Percentiles rank a stretch among this genome's conserved stretches.
Evolutionary conservation across 2,888 invertebrate genomes (phyloP).

Genomic region (Phalera bucephala): DNA sequence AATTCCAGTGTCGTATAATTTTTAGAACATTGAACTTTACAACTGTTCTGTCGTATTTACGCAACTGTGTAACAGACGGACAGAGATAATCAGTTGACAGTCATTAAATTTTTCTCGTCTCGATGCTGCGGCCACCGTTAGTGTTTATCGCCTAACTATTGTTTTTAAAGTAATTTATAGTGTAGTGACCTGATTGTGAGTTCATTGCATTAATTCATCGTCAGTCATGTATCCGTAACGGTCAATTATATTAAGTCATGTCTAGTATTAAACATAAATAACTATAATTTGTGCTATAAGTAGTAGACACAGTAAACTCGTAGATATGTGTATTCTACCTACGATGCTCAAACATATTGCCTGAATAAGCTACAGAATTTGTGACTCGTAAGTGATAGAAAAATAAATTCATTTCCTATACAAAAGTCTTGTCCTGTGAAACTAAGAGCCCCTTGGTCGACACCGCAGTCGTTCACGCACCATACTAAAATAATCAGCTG

Average conservation of each 20-base stretch:
- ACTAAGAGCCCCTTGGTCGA: too few species aligned
- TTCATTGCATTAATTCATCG: conserved; percentile 6
- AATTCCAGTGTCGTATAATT: conserved; percentile 1
- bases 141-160: conserved; percentile 33
- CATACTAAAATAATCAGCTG: too few species aligned
- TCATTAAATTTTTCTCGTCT: conserved; percentile 33
- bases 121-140: conserved; percentile 16
- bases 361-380: too few species aligned
- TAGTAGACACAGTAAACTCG: too few species aligned
- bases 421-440: too few species aligned
- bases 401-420: too few species aligned
- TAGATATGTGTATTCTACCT: too few species aligned
- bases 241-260: neutral
- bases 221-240: neutral
- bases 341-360: too few species aligned
- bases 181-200: conserved; percentile 24
- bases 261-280: neutral
- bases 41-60: neutral
- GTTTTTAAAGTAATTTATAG: conserved; percentile 22
- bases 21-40: neutral
- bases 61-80: conserved; percentile 23
- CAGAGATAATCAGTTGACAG: conserved; percentile 30
- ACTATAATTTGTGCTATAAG: too few species aligned
- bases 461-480: too few species aligned
- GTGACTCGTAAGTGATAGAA: too few species aligned